Evolutionary conservation across 2,797 vertebrate species (phyloP).

Genomic region (Cyprinella venusta): DNA sequence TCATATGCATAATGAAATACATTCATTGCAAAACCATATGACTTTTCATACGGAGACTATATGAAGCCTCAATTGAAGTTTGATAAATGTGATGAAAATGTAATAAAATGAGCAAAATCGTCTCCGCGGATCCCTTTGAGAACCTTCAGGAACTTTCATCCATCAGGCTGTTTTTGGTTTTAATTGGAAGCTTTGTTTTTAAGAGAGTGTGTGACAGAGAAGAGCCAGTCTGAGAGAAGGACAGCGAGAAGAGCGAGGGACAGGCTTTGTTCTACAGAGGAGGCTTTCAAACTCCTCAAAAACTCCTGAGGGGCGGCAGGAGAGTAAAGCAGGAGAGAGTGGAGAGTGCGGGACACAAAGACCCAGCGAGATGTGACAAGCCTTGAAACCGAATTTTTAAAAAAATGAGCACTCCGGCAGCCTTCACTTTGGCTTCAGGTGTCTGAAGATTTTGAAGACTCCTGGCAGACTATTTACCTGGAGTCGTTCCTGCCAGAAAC

Average conservation of each 20-base stretch:
- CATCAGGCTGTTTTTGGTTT: not conserved
- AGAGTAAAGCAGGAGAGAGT: not conserved
- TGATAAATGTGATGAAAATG: not conserved
- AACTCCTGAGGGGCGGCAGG: constrained; percentile 22
- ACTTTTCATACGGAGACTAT: not conserved
- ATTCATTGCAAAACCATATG: constrained; percentile 51
- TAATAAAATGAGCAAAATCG: not conserved
- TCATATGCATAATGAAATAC: constrained; percentile 65
- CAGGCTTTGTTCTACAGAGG: constrained; percentile 58
- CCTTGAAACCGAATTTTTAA: constrained; percentile 41
- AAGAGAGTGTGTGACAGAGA: constrained; percentile 41
- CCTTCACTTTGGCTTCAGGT: constrained; percentile 44
- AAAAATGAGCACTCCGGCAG: constrained; percentile 32
- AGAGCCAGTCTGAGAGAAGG: constrained; percentile 42
- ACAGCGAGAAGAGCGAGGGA: constrained; percentile 13
- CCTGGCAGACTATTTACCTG: constrained; percentile 52
- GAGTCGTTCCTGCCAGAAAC: not conserved
- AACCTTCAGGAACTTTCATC: not conserved
- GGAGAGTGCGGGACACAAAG: constrained; percentile 45
- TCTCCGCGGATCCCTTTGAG: not conserved
- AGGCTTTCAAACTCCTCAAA: constrained; percentile 55
- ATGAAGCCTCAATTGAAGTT: not conserved
- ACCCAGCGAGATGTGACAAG: constrained; percentile 54
- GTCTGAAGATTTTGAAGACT: constrained; percentile 53
- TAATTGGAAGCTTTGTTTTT: not conserved